A percentile compares a stretch with the other conserved stretches of the same genome.
phyloP scores from a whole-genome alignment of 1,140 invertebrate species.

The Paramacrobiotus metropolitanus region DNA sequence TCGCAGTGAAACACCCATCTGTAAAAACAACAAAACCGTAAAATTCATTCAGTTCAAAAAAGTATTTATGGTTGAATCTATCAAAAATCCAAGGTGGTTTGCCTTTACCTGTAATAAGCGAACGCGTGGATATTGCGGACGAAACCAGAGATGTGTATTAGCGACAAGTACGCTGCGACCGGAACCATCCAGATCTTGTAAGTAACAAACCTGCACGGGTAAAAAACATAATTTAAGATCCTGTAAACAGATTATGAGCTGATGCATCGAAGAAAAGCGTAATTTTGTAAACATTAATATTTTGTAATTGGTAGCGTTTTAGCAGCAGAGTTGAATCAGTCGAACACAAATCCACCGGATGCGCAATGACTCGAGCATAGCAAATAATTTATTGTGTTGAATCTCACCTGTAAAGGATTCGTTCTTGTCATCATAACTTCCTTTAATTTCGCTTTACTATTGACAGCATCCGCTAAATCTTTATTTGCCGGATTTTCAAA shows the following conservation, averaged over 20 bases:
- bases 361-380: too few relatives aligned
- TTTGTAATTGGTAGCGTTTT: too few relatives aligned
- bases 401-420: conserved; percentile 24
- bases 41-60: conserved; percentile 7
- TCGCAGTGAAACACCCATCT: neutral
- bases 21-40: conserved; percentile 5
- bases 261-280: too few relatives aligned
- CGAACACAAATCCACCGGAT: too few relatives aligned
- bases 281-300: too few relatives aligned
- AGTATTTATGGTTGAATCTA: conserved; percentile 6
- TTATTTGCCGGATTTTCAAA: conserved; percentile 27
- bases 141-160: conserved; percentile 78
- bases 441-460: conserved; percentile 32
- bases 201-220: conserved; percentile 28
- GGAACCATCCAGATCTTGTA: conserved; percentile 34
- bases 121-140: conserved; percentile 62
- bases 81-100: conserved; percentile 6
- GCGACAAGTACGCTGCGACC: conserved; percentile 36
- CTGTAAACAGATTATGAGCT: too few relatives aligned
- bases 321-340: too few relatives aligned
- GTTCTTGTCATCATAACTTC: conserved; percentile 34
- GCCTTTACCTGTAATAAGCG: conserved; percentile 35
- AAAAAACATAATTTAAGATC: too few relatives aligned
- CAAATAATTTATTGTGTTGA: too few relatives aligned
- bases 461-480: conserved; percentile 33